Evolutionary conservation across 1,140 invertebrate genomes (phyloP).

Genomic region (Bombus confusus): DNA sequence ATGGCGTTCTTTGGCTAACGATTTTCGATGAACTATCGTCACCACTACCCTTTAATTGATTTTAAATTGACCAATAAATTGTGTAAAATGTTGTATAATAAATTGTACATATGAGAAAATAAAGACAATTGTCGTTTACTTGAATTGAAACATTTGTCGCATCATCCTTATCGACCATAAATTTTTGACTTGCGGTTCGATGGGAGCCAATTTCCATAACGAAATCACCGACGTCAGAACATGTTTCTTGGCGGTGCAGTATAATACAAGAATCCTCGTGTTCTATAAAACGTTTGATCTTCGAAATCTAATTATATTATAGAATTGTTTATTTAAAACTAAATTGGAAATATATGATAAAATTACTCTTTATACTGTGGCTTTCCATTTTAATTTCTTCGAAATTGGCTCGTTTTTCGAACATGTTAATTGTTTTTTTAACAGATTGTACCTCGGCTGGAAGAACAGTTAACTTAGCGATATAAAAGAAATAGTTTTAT

Average conservation of each 20-base stretch:
- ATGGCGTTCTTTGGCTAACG: conserved; percentile 1
- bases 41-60: conserved; percentile 33
- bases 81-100: not conserved
- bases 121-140: not conserved
- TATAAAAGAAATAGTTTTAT: not conserved
- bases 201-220: not conserved
- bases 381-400: not conserved
- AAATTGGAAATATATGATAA: not conserved
- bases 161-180: not conserved
- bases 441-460: not conserved
- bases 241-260: not conserved
- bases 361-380: not conserved
- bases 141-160: not conserved
- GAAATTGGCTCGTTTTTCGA: not conserved
- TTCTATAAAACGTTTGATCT: not conserved
- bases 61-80: not conserved
- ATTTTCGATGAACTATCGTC: not conserved
- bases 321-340: not conserved
- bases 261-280: conserved; percentile 10
- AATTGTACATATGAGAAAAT: not conserved
- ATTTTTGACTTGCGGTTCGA: not conserved
- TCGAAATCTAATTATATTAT: not conserved
- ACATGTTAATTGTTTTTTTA: not conserved
- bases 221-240: not conserved
- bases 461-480: not conserved